Conservation (phyloP, 2,113 vertebrate species). For the Lagenorhynchus albirostris region DNA sequence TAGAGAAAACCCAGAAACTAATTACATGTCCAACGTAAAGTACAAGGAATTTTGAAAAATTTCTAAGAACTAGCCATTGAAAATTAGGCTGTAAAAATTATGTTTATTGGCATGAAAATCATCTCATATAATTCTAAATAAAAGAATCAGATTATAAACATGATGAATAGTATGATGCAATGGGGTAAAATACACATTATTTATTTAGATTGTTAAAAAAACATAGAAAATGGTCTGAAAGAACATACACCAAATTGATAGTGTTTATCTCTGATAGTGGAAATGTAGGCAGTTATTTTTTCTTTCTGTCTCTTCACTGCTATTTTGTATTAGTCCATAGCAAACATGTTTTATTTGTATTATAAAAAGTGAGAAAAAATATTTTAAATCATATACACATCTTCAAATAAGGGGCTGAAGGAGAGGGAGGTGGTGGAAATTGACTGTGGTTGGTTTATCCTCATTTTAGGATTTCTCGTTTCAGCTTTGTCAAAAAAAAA, state of each 20-base stretch:
- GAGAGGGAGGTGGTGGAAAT: background rate
- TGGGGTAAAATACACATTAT: background rate
- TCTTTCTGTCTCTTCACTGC: background rate
- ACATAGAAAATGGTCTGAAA: background rate
- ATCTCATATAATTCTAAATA: background rate
- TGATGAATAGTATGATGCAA: background rate
- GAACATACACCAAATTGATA: background rate
- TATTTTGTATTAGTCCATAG: background rate
- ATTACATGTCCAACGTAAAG: background rate
- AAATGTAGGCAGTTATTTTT: background rate
- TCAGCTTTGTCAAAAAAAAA: background rate
- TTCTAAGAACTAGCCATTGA: background rate
- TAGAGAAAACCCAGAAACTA: background rate
- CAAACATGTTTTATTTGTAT: background rate
- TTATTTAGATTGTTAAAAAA: slow-evolving; percentile 19
- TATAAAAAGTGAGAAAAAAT: background rate
- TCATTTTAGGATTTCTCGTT: background rate
- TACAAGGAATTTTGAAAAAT: background rate
- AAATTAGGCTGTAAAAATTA: background rate
- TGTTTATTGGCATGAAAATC: background rate
- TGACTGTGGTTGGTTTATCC: background rate
- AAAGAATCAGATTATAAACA: background rate
- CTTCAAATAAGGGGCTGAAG: background rate
- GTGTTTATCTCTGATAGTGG: background rate
- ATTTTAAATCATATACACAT: background rate